A percentile compares a stretch with the other conserved stretches of the same genome.
Evolutionary conservation across 2,888 invertebrate genomes (phyloP).

Genomic region (Dicroscelio sp.): DNA sequence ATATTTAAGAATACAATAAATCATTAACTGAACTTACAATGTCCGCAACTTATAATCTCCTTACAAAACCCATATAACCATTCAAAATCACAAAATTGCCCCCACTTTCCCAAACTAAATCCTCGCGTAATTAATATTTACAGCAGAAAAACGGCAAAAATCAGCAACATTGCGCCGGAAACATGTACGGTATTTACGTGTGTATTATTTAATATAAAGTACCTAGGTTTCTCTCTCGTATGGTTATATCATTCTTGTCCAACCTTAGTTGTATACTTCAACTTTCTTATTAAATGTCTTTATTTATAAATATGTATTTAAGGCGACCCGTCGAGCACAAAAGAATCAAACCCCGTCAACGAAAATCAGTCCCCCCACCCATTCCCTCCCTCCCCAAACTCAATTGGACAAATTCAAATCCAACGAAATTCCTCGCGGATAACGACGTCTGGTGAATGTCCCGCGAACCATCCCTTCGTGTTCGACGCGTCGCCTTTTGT

Average conservation of each 20-base stretch:
- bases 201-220: conserved; percentile 91
- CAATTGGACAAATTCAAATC: too few species aligned
- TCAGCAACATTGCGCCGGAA: conserved; percentile 90
- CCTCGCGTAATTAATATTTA: conserved; percentile 57
- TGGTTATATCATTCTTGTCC: conserved; percentile 91
- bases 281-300: conserved; percentile 91
- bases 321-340: conserved; percentile 67
- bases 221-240: conserved; percentile 89
- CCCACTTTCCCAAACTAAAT: too few species aligned
- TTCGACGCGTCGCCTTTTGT: conserved; percentile 67
- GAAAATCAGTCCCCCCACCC: too few species aligned
- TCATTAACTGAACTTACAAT: too few species aligned
- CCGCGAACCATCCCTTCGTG: too few species aligned
- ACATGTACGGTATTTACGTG: conserved; percentile 90
- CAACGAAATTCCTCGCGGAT: neutral
- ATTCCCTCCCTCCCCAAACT: too few species aligned
- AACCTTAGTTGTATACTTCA: conserved; percentile 91
- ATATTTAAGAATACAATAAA: too few species aligned
- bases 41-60: too few species aligned
- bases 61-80: too few species aligned
- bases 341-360: neutral
- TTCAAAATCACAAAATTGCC: too few species aligned
- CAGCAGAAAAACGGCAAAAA: conserved; percentile 90
- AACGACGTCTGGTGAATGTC: too few species aligned
- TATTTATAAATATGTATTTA: conserved; percentile 91